Evolutionary conservation across 1,140 invertebrate species (phyloP).

Genomic region (Elysia chlorotica): DNA sequence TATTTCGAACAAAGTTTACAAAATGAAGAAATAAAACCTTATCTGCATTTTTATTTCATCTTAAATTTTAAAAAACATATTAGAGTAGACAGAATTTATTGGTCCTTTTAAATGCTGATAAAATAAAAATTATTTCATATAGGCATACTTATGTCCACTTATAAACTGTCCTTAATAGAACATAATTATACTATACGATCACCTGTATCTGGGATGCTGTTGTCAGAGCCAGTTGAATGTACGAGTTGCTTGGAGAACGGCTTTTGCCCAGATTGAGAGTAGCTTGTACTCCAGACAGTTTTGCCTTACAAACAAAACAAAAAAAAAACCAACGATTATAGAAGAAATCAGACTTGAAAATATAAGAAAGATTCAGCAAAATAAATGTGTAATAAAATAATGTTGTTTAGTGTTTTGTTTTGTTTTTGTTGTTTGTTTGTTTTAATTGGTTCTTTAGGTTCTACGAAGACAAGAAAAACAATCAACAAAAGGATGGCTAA

Average conservation of each 20-base stretch:
- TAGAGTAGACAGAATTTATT: too few relatives aligned
- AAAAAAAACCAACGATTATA: background rate
- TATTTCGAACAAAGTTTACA: too few relatives aligned
- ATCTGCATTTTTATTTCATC: too few relatives aligned
- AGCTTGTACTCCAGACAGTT: slow-evolving; percentile 19
- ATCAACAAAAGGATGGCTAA: too few relatives aligned
- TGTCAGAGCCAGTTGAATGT: slow-evolving; percentile 39
- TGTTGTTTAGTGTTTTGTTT: background rate
- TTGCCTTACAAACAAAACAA: slow-evolving; percentile 24
- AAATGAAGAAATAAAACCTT: too few relatives aligned
- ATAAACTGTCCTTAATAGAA: background rate
- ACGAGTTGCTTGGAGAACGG: slow-evolving; percentile 42
- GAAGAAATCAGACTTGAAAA: background rate
- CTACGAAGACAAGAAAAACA: too few relatives aligned
- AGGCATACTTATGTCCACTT: background rate
- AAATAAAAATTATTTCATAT: background rate
- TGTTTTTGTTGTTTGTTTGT: too few relatives aligned
- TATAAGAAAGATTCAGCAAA: background rate
- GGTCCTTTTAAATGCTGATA: background rate
- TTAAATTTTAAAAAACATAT: too few relatives aligned
- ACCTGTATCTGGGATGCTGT: slow-evolving; percentile 19
- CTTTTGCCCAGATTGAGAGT: slow-evolving; percentile 30
- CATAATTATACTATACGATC: background rate
- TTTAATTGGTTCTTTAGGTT: too few relatives aligned
- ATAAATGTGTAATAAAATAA: background rate